phyloP scores from a whole-genome alignment of 1,140 invertebrate species.

The Drosophila nikananu region DNA sequence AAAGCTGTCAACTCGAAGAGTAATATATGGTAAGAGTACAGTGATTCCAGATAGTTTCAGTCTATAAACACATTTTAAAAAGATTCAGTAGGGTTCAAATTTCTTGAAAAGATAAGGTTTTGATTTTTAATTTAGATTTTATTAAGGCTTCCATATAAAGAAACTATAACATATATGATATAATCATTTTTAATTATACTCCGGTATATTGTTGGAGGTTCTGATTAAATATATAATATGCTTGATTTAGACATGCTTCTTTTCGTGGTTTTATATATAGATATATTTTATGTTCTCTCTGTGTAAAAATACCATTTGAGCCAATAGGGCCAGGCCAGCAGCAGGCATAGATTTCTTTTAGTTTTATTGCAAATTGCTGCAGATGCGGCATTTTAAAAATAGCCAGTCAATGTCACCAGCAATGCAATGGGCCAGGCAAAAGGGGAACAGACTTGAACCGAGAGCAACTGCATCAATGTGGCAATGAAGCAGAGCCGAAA shows the following conservation, averaged over 20 bases:
- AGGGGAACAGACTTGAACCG: conserved; percentile 20
- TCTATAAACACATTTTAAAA: background rate
- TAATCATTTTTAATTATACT: no score
- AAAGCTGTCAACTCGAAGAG: conserved; percentile 64
- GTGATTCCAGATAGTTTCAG: conserved; percentile 14
- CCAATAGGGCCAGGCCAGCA: no score
- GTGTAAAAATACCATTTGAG: conserved; percentile 5
- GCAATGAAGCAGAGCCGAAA: conserved; percentile 64
- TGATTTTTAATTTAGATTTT: background rate
- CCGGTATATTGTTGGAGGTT: no score
- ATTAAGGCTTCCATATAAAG: no score
- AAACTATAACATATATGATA: no score
- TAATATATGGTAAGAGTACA: conserved; percentile 5
- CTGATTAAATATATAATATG: background rate
- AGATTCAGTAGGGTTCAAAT: no score
- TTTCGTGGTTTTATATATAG: no score
- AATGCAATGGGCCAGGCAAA: conserved; percentile 19
- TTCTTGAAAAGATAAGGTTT: background rate
- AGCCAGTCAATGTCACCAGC: conserved; percentile 72
- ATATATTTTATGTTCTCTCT: background rate
- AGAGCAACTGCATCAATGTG: conserved; percentile 69
- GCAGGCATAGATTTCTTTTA: conserved; percentile 51
- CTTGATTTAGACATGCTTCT: background rate
- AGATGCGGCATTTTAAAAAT: conserved; percentile 73
- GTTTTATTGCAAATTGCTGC: conserved; percentile 63